Evolutionary conservation across 1,140 invertebrate genomes (phyloP).

Genomic region (Stegodyphus mimosarum): DNA sequence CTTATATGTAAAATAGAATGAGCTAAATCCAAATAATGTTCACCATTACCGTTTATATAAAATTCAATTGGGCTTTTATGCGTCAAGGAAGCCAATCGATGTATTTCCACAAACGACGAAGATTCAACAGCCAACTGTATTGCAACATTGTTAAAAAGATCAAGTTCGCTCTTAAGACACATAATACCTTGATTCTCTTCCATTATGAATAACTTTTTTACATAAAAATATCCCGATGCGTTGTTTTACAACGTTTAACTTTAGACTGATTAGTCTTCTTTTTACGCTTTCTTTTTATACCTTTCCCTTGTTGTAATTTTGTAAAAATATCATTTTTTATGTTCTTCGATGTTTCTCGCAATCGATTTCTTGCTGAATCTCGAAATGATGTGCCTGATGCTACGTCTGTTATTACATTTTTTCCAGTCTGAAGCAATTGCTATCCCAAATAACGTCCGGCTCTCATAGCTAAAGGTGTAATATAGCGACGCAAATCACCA

Average conservation of each 20-base stretch:
- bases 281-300: conserved; percentile 32
- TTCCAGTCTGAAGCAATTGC: neutral
- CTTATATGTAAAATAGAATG: conserved; percentile 4
- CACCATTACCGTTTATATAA: neutral
- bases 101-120: neutral
- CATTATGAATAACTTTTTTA: neutral
- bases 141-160: neutral
- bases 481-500: neutral
- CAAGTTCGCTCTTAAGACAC: neutral
- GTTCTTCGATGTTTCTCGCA: neutral
- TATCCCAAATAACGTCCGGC: conserved; percentile 10
- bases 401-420: conserved; percentile 9
- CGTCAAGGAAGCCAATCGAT: neutral
- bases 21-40: conserved; percentile 8
- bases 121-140: neutral
- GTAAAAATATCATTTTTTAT: conserved; percentile 25
- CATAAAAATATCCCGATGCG: no score
- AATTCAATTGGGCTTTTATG: conserved; percentile 20
- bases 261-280: conserved; percentile 4
- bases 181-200: neutral
- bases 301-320: conserved; percentile 19
- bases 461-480: conserved; percentile 1
- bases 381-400: neutral
- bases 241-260: neutral
- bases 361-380: conserved; percentile 9